Evolutionary conservation across 2,113 vertebrate genomes (phyloP).

Genomic region (Tursiops truncatus): DNA sequence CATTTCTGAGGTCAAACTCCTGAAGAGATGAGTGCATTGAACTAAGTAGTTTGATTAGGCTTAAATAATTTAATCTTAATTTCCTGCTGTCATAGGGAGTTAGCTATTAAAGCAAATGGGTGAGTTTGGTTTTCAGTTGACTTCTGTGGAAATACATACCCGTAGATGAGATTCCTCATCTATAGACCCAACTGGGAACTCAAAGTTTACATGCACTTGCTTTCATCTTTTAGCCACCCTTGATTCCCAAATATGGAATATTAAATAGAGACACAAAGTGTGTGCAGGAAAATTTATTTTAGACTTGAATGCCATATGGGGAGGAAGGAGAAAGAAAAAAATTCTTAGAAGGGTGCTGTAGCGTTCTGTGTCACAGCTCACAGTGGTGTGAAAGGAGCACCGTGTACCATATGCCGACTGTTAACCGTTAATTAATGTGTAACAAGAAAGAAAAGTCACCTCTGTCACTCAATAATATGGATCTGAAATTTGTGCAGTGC

Average conservation of each 20-base stretch:
- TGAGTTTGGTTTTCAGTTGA: background rate
- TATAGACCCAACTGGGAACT: background rate
- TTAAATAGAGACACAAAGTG: background rate
- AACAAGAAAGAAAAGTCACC: background rate
- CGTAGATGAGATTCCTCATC: background rate
- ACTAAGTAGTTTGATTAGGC: background rate
- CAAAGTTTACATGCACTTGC: background rate
- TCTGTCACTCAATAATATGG: background rate
- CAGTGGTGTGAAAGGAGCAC: background rate
- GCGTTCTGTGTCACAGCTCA: conserved; percentile 5
- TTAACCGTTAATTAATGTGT: conserved; percentile 46
- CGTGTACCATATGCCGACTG: conserved; percentile 9
- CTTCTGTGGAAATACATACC: background rate
- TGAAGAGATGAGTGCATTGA: background rate
- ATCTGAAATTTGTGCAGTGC: background rate
- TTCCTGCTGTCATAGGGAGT: background rate
- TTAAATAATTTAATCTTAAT: background rate
- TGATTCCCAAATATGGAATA: background rate
- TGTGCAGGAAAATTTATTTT: conserved; percentile 46
- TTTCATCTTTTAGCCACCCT: background rate
- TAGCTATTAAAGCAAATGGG: background rate
- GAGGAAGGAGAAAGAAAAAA: conserved; percentile 23
- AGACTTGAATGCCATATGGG: conserved; percentile 37
- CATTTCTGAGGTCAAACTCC: background rate
- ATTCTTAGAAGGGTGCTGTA: conserved; percentile 32